These are phyloP conservation scores for Lithophane leautieri DNA, from an alignment of 2,888 invertebrate genomes.

Conservation along the genomic window DNA sequence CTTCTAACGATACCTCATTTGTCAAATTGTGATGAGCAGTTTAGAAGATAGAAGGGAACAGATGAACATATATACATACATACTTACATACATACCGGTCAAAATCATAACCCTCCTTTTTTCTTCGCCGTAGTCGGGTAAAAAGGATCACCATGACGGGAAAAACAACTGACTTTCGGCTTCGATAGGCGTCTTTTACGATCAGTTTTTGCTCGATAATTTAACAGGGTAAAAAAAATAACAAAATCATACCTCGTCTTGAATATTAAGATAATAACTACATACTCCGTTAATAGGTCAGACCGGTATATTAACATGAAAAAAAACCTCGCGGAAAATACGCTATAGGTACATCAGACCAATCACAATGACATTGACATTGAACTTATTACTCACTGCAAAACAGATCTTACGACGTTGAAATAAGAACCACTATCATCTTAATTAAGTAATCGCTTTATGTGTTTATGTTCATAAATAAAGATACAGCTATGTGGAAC, in stretches of 20 bases:
- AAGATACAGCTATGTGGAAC: constrained; percentile 73
- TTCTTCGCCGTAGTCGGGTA: too few relatives aligned
- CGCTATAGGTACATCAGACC: not conserved
- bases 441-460: constrained; percentile 20
- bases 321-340: constrained; percentile 55
- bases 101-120: too few relatives aligned
- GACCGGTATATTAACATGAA: constrained; percentile 40
- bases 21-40: too few relatives aligned
- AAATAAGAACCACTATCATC: constrained; percentile 19
- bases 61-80: too few relatives aligned
- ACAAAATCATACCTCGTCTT: not conserved
- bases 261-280: not conserved
- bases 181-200: too few relatives aligned
- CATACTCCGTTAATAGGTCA: constrained; percentile 33
- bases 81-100: too few relatives aligned
- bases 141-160: too few relatives aligned
- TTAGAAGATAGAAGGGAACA: too few relatives aligned
- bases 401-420: constrained; percentile 3
- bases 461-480: constrained; percentile 60
- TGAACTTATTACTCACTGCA: constrained; percentile 55
- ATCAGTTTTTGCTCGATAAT: not conserved
- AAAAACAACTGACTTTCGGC: too few relatives aligned
- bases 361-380: constrained; percentile 76
- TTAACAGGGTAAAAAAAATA: not conserved
- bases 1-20: too few relatives aligned